Evolutionary conservation across 2,797 vertebrate genomes (phyloP).

Genomic region (Gouania willdenowi): DNA sequence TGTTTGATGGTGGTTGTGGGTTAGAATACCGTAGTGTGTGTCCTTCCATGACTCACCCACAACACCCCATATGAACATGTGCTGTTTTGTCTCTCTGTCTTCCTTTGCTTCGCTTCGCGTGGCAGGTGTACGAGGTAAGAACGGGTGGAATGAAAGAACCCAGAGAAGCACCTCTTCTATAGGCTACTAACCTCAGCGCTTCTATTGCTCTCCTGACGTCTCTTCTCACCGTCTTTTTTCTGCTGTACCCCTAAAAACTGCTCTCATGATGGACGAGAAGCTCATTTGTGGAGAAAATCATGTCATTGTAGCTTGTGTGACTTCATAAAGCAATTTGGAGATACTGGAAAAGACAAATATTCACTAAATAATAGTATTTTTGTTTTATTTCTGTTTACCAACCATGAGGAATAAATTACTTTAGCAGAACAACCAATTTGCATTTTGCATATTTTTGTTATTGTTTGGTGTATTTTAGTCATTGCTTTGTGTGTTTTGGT

Average conservation of each 20-base stretch:
- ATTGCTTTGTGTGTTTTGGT: no score
- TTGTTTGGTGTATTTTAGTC: no score
- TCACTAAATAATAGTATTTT: no score
- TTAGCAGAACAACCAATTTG: no score
- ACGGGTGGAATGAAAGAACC: slow-evolving; percentile 42
- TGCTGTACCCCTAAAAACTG: slow-evolving; percentile 12
- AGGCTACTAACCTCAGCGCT: slow-evolving; percentile 84
- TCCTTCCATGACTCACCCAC: slow-evolving; percentile 23
- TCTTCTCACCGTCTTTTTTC: slow-evolving; percentile 14
- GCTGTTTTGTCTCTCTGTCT: slow-evolving; percentile 74
- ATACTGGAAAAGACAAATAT: no score
- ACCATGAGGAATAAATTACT: no score
- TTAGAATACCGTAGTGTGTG: slow-evolving; percentile 10
- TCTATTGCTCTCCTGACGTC: slow-evolving; percentile 21
- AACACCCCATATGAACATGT: slow-evolving; percentile 63
- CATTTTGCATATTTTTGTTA: no score
- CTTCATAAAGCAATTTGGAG: no score
- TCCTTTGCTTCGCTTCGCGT: slow-evolving; percentile 79
- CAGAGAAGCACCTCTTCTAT: slow-evolving; percentile 40
- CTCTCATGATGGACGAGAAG: slow-evolving; percentile 27
- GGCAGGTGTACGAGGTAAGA: slow-evolving; percentile 99
- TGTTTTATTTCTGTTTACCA: no score
- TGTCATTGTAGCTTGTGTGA: no score
- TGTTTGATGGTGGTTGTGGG: slow-evolving; percentile 24
- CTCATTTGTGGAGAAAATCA: no score